A percentile compares a stretch with the other conserved stretches of the same genome.
Evolutionary conservation across 2,797 vertebrate species (phyloP).

Genomic region (Scarus forsteni): DNA sequence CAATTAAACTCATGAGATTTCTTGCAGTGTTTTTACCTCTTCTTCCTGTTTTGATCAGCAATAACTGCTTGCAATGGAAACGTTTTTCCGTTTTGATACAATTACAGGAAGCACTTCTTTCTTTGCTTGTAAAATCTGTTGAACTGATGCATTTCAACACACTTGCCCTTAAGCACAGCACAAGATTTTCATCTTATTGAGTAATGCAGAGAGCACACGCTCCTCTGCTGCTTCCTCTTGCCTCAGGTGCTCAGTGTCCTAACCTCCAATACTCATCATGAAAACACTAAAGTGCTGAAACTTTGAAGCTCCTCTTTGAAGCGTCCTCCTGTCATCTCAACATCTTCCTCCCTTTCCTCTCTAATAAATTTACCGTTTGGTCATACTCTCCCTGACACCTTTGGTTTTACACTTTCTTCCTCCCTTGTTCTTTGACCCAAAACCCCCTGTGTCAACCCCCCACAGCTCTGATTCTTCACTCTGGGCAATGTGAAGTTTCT

Average conservation of each 20-base stretch:
- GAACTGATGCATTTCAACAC: neutral
- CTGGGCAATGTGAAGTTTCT: conserved; percentile 74
- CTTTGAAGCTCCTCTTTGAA: conserved; percentile 24
- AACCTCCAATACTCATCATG: conserved; percentile 8
- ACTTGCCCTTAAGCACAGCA: conserved; percentile 12
- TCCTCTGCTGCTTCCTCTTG: conserved; percentile 12
- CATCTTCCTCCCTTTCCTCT: neutral
- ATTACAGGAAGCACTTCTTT: conserved; percentile 8
- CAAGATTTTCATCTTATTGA: conserved; percentile 34
- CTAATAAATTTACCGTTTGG: conserved; percentile 8
- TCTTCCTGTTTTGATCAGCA: too few relatives aligned
- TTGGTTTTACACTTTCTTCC: conserved; percentile 15
- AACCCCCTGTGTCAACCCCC: neutral
- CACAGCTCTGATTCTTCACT: conserved; percentile 43
- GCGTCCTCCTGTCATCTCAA: neutral
- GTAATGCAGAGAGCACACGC: conserved; percentile 28
- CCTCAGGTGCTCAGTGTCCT: conserved; percentile 28
- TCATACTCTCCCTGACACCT: conserved; percentile 22
- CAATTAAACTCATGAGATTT: too few relatives aligned
- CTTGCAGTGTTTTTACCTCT: too few relatives aligned
- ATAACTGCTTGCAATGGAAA: too few relatives aligned
- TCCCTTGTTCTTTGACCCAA: neutral
- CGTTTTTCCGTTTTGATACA: neutral
- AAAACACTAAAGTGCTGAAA: conserved; percentile 24
- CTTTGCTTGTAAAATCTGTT: conserved; percentile 12